Conservation (phyloP, 2,113 vertebrate species). For the Caretta caretta region DNA sequence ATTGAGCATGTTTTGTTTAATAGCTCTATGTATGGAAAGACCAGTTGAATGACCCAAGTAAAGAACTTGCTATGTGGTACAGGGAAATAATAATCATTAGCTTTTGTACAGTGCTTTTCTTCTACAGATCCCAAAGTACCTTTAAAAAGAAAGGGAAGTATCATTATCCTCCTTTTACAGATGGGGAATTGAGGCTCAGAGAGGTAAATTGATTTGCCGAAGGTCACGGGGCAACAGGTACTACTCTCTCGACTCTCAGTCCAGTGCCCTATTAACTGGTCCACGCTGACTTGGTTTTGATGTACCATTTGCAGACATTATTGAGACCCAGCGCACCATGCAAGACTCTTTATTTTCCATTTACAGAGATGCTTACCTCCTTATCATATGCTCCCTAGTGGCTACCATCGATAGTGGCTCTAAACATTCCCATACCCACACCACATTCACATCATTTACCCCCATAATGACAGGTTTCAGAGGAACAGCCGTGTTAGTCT, state of each 20-base stretch:
- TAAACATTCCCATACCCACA: no score
- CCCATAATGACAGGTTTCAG: no score
- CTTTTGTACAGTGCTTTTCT: neutral
- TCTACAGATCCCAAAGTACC: neutral
- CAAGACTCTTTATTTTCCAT: neutral
- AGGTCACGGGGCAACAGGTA: neutral
- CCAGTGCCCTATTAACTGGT: neutral
- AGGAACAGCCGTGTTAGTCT: no score
- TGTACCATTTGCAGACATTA: neutral
- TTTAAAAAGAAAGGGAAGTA: neutral
- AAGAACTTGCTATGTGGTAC: neutral
- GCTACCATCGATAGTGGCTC: no score
- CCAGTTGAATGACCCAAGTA: neutral
- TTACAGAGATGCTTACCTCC: neutral
- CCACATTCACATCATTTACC: no score
- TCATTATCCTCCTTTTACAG: neutral
- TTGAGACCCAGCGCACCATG: neutral
- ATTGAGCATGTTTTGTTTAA: neutral
- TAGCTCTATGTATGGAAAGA: neutral
- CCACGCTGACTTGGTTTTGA: neutral
- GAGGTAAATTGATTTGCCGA: neutral
- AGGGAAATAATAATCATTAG: neutral
- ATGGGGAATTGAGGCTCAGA: neutral
- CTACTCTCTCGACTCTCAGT: neutral
- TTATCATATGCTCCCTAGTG: neutral